Percentiles rank a stretch among this genome's conserved stretches.
Evolutionary conservation across 1,140 invertebrate genomes (phyloP).

Genomic region (Caerostris darwini): DNA sequence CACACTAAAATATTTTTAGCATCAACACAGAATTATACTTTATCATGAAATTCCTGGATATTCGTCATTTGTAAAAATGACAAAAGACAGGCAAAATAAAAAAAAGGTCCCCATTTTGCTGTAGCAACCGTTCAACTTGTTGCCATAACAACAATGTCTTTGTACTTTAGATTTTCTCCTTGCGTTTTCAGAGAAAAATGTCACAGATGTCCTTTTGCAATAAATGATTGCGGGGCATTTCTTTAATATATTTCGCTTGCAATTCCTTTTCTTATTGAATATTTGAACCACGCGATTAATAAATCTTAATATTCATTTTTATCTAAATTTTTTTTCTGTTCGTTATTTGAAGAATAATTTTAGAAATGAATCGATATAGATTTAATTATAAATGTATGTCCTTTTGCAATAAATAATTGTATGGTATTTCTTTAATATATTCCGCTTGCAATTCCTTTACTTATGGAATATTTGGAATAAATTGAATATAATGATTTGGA

Average conservation of each 20-base stretch:
- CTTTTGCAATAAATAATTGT: not conserved
- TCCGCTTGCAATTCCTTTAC: too few species aligned
- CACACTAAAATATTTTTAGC: too few species aligned
- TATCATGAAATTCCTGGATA: too few species aligned
- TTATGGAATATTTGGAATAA: too few species aligned
- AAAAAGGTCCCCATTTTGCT: not conserved
- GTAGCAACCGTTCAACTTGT: not conserved
- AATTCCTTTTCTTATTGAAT: too few species aligned
- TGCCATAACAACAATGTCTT: constrained; percentile 12
- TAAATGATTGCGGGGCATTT: not conserved
- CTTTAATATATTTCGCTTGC: not conserved
- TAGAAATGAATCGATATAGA: too few species aligned
- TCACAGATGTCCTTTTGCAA: not conserved
- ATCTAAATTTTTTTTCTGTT: too few species aligned
- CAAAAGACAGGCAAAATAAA: not conserved
- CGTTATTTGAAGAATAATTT: too few species aligned
- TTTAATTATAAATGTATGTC: not conserved
- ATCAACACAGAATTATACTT: too few species aligned
- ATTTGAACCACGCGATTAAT: too few species aligned
- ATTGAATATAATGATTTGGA: too few species aligned
- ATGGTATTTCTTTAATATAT: not conserved
- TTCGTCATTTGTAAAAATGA: not conserved
- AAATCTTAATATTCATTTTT: too few species aligned
- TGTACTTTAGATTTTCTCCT: not conserved
- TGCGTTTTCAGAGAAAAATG: not conserved